phyloP scores from a whole-genome alignment of 2,113 vertebrate species.

The Myotis lucifugus region DNA sequence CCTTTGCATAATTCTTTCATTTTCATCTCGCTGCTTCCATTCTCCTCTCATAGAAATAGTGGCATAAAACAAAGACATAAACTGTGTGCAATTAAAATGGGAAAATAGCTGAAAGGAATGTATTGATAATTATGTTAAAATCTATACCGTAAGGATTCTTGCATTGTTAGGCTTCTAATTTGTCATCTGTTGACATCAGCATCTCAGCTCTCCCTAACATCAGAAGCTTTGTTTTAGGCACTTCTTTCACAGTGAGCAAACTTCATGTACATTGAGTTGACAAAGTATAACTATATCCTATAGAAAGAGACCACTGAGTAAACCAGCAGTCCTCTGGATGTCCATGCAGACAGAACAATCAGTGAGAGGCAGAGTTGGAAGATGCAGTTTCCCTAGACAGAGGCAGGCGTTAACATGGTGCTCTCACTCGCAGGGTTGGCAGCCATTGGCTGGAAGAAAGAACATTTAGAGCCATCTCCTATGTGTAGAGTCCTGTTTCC shows the following conservation, averaged over 20 bases:
- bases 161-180: conserved; percentile 73
- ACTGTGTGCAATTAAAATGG: conserved; percentile 85
- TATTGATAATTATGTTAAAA: conserved; percentile 88
- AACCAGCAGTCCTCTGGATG: background rate
- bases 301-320: background rate
- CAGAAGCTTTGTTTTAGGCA: conserved; percentile 70
- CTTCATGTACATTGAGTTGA: background rate
- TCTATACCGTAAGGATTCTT: conserved; percentile 83
- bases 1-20: conserved; percentile 88
- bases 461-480: background rate
- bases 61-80: conserved; percentile 85
- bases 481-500: background rate
- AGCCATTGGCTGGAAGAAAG: background rate
- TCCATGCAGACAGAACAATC: background rate
- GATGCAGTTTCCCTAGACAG: background rate
- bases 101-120: conserved; percentile 84
- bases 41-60: conserved; percentile 83
- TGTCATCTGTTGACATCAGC: conserved; percentile 80
- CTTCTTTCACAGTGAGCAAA: conserved; percentile 60
- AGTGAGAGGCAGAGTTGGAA: background rate
- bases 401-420: background rate
- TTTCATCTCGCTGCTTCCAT: conserved; percentile 84
- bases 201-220: conserved; percentile 71
- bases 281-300: conserved; percentile 27
- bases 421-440: background rate